Base-by-base conservation (phyloP, 2,888 invertebrate genomes). In the Cryptocephalus moraei region DNA sequence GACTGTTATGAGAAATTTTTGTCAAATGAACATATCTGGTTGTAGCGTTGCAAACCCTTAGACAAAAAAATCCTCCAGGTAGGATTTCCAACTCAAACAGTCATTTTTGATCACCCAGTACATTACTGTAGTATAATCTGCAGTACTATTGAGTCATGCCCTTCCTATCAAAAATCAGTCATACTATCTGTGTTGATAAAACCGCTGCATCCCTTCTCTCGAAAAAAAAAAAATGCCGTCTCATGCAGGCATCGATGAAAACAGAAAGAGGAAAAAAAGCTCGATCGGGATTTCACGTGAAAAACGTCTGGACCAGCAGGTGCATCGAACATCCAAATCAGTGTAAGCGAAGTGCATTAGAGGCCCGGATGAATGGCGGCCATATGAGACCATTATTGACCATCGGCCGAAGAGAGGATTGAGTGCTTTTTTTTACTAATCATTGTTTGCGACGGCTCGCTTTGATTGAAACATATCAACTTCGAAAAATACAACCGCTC, bases 381-480 rank as follows among this genome's bases (percentile, higher is more conserved):
- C 66, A 66, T 22, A 67, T 67, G 65, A 66, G 65, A 66, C 65
- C 61, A 65, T 66, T 66, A 65, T 66, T 66, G 67, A 67, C 67
- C 67, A 64, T 51, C 48, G 42, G 55, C 58, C 60, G 62, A 51
- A 56, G 58, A 45, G 42, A 46, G 44, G 39, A 50, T 55, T 58
- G 61, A 61, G 58, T 60, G 57, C 56, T 61, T 65, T 66, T 65
- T 66, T 61, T 62, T 61, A 62, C 65, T 61, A 66, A 66, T 68
- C 67, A 68, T 68, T 67, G 67, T 68, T 65, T 65, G 66, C 64
- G 63, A 65, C 63, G 61, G 65, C 59, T 57, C 57, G 61, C 61
- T 64, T 65, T 68, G 67, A 68, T 68, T 68, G 68, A 68, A 68
- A 68, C 65, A 66, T 68, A 67, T 65, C 64, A 65, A 64, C 61